phyloP scores from a whole-genome alignment of 2,797 vertebrate species.

The Notamacropus eugenii region DNA sequence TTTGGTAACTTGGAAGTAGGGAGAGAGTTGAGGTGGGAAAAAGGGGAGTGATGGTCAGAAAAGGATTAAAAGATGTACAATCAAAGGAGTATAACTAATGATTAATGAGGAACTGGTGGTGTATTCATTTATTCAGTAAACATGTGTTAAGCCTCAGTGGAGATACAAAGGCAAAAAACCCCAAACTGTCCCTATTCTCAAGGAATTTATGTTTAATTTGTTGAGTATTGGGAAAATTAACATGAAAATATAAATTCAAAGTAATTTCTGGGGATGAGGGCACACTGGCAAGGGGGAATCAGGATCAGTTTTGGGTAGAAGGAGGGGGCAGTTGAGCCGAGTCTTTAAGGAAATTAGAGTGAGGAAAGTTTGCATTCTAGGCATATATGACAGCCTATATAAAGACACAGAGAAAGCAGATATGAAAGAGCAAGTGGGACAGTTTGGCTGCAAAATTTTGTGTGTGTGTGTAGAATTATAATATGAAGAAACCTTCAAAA shows the following conservation, averaged over 20 bases:
- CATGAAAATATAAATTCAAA: neutral
- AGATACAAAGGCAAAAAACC: neutral
- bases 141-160: conserved; percentile 31
- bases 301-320: neutral
- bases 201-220: neutral
- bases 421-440: neutral
- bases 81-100: neutral
- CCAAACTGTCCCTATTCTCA: neutral
- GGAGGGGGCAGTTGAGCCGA: neutral
- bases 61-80: neutral
- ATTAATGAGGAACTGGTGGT: conserved; percentile 5
- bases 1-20: neutral
- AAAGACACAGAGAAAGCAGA: neutral
- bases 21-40: neutral
- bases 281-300: neutral
- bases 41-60: neutral
- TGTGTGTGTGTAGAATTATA: no score
- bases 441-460: neutral
- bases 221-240: neutral
- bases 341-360: neutral
- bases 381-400: neutral
- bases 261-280: neutral
- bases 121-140: conserved; percentile 46
- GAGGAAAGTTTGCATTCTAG: neutral
- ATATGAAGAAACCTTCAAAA: neutral